phyloP scores from a whole-genome alignment of 1,140 invertebrate species.

The Bombus fervidus region DNA sequence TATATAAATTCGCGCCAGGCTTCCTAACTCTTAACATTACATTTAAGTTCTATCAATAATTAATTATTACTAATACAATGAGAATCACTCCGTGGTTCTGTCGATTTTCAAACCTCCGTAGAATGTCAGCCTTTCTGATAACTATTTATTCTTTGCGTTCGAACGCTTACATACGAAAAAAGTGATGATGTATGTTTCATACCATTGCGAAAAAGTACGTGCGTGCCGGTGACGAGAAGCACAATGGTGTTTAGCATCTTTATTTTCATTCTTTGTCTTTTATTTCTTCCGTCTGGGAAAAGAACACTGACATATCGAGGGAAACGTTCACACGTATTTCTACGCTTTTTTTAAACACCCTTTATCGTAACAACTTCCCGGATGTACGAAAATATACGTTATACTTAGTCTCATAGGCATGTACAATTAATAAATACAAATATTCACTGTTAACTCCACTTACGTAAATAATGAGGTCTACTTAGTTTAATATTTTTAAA shows the following conservation, averaged over 20 bases:
- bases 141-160: not conserved
- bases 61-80: conserved; percentile 20
- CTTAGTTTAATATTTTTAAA: conserved; percentile 7
- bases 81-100: not conserved
- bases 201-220: conserved; percentile 31
- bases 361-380: not conserved
- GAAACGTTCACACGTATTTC: not conserved
- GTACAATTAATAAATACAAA: conserved; percentile 25
- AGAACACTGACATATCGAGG: not conserved
- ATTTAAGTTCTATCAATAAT: conserved; percentile 31
- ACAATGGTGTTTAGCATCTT: not conserved
- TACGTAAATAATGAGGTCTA: not conserved
- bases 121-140: not conserved
- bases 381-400: not conserved
- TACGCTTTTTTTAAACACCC: too few relatives aligned
- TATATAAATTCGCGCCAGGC: not conserved
- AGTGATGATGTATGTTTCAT: not conserved
- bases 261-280: not conserved
- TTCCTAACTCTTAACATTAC: conserved; percentile 45
- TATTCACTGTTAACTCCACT: not conserved
- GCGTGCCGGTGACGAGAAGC: not conserved
- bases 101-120: not conserved
- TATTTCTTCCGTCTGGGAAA: not conserved
- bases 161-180: not conserved
- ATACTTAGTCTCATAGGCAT: not conserved